Evolutionary conservation across 2,113 vertebrate species (phyloP).

Genomic region (Dissostichus mawsoni): DNA sequence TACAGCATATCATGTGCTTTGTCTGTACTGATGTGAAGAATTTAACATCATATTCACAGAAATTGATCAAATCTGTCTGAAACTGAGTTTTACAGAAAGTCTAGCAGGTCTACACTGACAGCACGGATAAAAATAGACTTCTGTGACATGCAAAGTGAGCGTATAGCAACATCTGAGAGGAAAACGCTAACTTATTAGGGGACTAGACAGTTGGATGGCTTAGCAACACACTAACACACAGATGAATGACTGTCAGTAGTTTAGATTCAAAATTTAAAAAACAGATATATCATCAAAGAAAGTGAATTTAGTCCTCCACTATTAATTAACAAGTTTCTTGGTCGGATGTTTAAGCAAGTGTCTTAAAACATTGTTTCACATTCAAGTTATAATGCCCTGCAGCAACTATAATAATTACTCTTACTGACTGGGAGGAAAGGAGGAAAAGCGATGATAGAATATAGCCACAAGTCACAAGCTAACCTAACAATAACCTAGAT

Average conservation of each 20-base stretch:
- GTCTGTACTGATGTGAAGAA: conserved; percentile 19
- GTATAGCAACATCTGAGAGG: conserved; percentile 38
- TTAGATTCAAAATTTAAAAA: not conserved
- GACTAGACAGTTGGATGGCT: conserved; percentile 5
- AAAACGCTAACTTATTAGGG: not conserved
- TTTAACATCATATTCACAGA: conserved; percentile 38
- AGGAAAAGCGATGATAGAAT: not conserved
- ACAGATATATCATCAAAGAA: not conserved
- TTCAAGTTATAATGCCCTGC: not conserved
- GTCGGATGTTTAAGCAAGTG: not conserved
- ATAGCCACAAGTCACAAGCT: not conserved
- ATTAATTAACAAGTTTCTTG: too few species aligned
- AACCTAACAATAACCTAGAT: too few species aligned
- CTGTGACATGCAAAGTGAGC: conserved; percentile 45
- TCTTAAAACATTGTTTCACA: not conserved
- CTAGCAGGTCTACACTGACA: conserved; percentile 46
- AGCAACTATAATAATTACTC: not conserved
- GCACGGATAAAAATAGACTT: conserved; percentile 57
- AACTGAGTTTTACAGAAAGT: conserved; percentile 23
- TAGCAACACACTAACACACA: not conserved
- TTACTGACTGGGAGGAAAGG: not conserved
- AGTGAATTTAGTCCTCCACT: not conserved
- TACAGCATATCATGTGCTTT: conserved; percentile 29
- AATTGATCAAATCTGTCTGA: conserved; percentile 40
- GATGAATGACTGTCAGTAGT: not conserved